phyloP scores from a whole-genome alignment of 2,888 invertebrate species.

The Autographa gamma region DNA sequence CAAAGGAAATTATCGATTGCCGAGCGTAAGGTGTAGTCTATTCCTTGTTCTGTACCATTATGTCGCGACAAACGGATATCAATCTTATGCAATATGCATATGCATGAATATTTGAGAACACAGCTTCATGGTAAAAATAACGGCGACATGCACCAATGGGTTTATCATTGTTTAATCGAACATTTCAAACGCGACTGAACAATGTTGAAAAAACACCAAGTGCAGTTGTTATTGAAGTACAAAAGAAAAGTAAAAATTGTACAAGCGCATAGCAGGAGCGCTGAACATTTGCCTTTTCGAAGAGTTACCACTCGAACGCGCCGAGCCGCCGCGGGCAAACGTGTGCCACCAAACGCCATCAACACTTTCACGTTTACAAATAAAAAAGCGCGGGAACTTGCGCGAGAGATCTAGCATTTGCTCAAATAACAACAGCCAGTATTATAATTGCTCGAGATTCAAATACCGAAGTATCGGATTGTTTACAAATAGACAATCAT shows the following conservation, averaged over 20 bases:
- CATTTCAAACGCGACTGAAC: constrained; percentile 37
- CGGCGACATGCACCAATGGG: constrained; percentile 55
- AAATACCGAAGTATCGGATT: constrained; percentile 65
- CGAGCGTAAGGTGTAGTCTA: constrained; percentile 20
- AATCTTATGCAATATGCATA: constrained; percentile 69
- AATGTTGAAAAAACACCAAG: constrained; percentile 53
- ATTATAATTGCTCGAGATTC: constrained; percentile 57
- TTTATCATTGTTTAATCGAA: constrained; percentile 55
- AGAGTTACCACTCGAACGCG: constrained; percentile 73
- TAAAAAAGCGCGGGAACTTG: constrained; percentile 75
- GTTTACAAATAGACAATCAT: constrained; percentile 73
- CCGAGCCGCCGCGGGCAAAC: constrained; percentile 76
- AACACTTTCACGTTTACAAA: constrained; percentile 80
- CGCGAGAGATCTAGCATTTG: constrained; percentile 71
- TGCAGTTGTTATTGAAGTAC: constrained; percentile 48
- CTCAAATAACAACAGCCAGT: constrained; percentile 58
- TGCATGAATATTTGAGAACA: constrained; percentile 53
- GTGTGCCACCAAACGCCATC: constrained; percentile 67
- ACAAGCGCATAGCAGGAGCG: constrained; percentile 41
- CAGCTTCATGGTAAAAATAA: constrained; percentile 52
- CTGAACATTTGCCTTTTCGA: constrained; percentile 42
- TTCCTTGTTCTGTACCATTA: constrained; percentile 36
- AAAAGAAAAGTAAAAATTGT: constrained; percentile 63
- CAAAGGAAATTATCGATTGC: not conserved
- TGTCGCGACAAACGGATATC: constrained; percentile 57